Evolutionary conservation across 2,888 invertebrate genomes (phyloP), one percentile per base, ranked within the genome.

Genomic region (Andrena minutula): DNA sequence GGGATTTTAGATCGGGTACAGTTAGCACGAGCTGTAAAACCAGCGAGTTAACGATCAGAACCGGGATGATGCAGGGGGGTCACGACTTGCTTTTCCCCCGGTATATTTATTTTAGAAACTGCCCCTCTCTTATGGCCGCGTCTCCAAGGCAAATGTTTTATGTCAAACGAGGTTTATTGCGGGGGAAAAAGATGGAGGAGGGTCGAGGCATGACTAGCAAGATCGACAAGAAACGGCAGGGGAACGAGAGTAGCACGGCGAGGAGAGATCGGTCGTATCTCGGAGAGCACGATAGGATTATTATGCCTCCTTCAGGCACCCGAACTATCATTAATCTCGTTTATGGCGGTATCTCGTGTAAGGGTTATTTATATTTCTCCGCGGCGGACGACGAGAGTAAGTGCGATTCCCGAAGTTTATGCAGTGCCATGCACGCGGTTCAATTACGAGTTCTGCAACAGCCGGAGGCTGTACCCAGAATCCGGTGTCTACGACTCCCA

Each of bases 41-140:
- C 56, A 53, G 61, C 47, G 56, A 82, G 75, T 88, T 88, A 87
- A 86, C 86, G 86, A 82, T 87, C 84, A 65, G 32, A 56, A 76
- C 41, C 51, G 30, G n/a, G 26, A 35, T 60, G 76, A 60, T 63
- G 63, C 51, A 10, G 1, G 23, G 63, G 49, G 78, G 71, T 86
- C 86, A 87, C 84, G 86, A 87, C 72, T 83, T 88, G 86, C 86
- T 90, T 86, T 58, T 77, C 56, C 78, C 12, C 7, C 51, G 49
- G 78, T 84, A 86, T 87, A 89, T 90, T 89, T 90, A 87, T 90
- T 89, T 89, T 86, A 87, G 88, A 84, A 88, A 85, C 74, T 70
- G 64, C 60, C 70, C 58, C 66, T 30, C 68, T 32, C 35, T 10
- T 26, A 26, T 60, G 60, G 23, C 56, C 8, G 66, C 51, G 64